Conservation (phyloP, 1,140 invertebrate genomes). For the Caenorhabditis brenneri region DNA sequence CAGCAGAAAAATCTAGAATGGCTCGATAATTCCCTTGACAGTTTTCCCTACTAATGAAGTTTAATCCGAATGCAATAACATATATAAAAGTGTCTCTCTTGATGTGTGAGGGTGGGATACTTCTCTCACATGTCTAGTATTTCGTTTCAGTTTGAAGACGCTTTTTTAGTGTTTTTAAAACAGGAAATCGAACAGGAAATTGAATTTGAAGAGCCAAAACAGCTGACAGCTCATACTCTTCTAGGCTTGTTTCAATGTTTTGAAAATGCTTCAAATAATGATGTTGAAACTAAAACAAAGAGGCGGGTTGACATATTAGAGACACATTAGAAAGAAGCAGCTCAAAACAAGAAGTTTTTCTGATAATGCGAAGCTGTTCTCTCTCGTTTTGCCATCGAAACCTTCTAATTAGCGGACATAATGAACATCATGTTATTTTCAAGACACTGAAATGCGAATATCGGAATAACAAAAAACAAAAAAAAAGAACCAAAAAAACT, state of each 20-base stretch:
- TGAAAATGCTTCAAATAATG: neutral
- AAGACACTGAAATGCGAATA: neutral
- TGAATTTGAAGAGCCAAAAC: neutral
- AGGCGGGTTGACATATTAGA: neutral
- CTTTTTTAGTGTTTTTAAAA: neutral
- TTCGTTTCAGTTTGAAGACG: neutral
- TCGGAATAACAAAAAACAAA: neutral
- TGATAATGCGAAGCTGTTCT: neutral
- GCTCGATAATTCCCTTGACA: neutral
- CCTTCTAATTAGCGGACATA: neutral
- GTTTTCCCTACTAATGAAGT: neutral
- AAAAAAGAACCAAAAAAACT: neutral
- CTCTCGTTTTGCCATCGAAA: neutral
- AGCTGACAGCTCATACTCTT: no score
- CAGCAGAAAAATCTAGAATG: neutral
- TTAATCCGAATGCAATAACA: neutral
- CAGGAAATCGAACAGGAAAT: constrained; percentile 21
- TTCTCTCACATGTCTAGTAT: neutral
- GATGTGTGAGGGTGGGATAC: neutral
- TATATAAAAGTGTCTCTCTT: no score
- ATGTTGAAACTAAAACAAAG: neutral
- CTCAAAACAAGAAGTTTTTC: neutral
- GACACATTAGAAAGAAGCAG: neutral
- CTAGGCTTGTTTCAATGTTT: neutral
- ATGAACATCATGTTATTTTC: neutral